Base-by-base conservation (phyloP, 2,113 vertebrate genomes). In the Myanophis thanlyinensis region DNA sequence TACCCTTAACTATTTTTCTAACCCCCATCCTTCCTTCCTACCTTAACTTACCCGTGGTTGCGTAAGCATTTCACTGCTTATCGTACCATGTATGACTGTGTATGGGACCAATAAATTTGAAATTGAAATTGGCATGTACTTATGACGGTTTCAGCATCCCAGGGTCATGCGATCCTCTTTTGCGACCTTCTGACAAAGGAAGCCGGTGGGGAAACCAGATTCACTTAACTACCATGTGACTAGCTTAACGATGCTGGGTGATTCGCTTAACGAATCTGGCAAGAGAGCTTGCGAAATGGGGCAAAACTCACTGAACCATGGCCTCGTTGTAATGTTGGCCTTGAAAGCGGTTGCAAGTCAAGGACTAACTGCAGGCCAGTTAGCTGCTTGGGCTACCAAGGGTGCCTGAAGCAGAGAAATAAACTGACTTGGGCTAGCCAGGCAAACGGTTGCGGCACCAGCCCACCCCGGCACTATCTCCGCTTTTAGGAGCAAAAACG, bases 231-330 rank as follows among this genome's bases (percentile, higher is more conserved):
- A 59, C 8, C 2, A 2, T 59, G 9, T 59, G 27, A 27, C 25
- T 59, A 10, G 9, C 56, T 59, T 59, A 27, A 59, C 10, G 10
- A 30, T 59, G 56, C 1, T n/a, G n/a, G 3, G 56, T 3, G 9
- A 59, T 27, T 59, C 3, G 2, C 25, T 56, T 8, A 59, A 30
- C 25, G 20, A 59, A 25, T 4, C 25, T 59, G 56, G 56, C 56
- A 59, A 12, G 56, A 9, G 30, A 30, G 25, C 1, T 30, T 62
- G 27, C 27, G 25, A 56, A 56, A 54, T 54, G 53, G 53, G 20
- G 53, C 1, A 54, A 54, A 54, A 12, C 9, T 59, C 1, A 10
- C 25, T 11, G 25, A 59, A 59, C 0, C 0, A 11, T 3, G 1
- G 10, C 4, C 27, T 30, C 11, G 56, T 30, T 62, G 27, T 4